Evolutionary conservation across 2,113 vertebrate genomes (phyloP).

Genomic region (Corythornis madagascariensis): DNA sequence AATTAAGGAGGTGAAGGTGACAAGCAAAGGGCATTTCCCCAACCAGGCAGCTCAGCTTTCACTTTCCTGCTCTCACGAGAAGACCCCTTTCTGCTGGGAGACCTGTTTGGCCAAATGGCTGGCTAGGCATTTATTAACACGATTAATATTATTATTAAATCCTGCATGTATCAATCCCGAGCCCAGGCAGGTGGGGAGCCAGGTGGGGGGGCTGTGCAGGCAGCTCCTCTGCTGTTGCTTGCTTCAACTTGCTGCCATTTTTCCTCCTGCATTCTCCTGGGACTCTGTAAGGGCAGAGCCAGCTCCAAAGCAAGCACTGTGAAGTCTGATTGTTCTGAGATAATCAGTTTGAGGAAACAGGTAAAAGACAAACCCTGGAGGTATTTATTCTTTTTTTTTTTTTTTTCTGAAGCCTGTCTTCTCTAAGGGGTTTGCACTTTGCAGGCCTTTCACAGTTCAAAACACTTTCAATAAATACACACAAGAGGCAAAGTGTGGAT

Average conservation of each 20-base stretch:
- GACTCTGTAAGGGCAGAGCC: neutral
- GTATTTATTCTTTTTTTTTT: conserved; percentile 1
- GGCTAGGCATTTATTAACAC: neutral
- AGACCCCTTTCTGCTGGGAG: neutral
- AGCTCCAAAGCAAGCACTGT: conserved; percentile 50
- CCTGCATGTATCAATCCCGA: neutral
- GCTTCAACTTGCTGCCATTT: neutral
- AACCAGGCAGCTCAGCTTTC: neutral
- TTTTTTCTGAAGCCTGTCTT: neutral
- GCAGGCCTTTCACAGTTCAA: conserved; percentile 29
- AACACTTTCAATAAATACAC: neutral
- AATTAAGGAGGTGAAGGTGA: neutral
- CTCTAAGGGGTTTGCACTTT: neutral
- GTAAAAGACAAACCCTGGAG: conserved; percentile 48
- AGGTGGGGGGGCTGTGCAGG: neutral
- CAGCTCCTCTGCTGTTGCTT: neutral
- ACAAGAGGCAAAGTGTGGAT: neutral
- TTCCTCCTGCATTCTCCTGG: neutral
- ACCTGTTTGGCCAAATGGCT: neutral
- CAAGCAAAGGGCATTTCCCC: neutral
- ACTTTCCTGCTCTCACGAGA: neutral
- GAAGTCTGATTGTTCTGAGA: conserved; percentile 52
- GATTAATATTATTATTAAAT: neutral
- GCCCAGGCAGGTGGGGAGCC: neutral
- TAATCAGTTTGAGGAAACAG: conserved; percentile 58